These are phyloP conservation scores for Epizoanthus scotinus DNA, from an alignment of 92 coral and sea anemone genomes.

Conservation along the genomic window DNA sequence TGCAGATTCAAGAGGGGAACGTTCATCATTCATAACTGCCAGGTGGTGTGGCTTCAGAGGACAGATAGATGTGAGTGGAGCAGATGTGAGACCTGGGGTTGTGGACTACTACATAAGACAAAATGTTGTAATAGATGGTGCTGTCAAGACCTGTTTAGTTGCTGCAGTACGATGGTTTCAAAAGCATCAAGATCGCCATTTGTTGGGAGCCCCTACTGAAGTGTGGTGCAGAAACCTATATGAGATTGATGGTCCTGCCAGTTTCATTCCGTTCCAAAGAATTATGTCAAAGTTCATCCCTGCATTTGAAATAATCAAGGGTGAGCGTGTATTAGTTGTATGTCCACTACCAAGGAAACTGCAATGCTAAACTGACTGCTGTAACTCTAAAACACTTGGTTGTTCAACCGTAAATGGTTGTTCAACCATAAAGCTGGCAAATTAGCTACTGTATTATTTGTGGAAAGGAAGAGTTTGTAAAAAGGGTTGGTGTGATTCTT, in stretches of 20 bases:
- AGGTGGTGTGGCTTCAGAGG: slow-evolving; percentile 58
- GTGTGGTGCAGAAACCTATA: slow-evolving; percentile 64
- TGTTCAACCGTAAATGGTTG: too few species aligned
- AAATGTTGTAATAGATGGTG: slow-evolving; percentile 44
- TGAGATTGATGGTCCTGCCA: slow-evolving; percentile 66
- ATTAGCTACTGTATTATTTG: too few species aligned
- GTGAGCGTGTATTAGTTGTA: slow-evolving; percentile 32
- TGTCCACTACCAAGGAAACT: too few species aligned
- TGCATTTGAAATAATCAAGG: background rate
- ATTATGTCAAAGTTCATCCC: slow-evolving; percentile 42
- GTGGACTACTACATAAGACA: slow-evolving; percentile 59
- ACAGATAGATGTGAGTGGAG: slow-evolving; percentile 42
- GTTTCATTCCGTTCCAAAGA: slow-evolving; percentile 65
- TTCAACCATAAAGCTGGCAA: too few species aligned
- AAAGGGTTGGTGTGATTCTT: too few species aligned
- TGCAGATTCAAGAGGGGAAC: slow-evolving; percentile 31
- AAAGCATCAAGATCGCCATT: slow-evolving; percentile 41
- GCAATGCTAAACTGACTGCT: too few species aligned
- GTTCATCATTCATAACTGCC: slow-evolving; percentile 53
- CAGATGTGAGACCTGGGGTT: slow-evolving; percentile 66
- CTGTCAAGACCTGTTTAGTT: slow-evolving; percentile 44
- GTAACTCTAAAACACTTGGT: too few species aligned
- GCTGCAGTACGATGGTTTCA: slow-evolving; percentile 64
- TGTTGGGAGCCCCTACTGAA: slow-evolving; percentile 55
- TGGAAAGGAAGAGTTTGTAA: too few species aligned